phyloP scores from a whole-genome alignment of 53 echinoderm and acorn worm species.

The Antedon mediterranea region DNA sequence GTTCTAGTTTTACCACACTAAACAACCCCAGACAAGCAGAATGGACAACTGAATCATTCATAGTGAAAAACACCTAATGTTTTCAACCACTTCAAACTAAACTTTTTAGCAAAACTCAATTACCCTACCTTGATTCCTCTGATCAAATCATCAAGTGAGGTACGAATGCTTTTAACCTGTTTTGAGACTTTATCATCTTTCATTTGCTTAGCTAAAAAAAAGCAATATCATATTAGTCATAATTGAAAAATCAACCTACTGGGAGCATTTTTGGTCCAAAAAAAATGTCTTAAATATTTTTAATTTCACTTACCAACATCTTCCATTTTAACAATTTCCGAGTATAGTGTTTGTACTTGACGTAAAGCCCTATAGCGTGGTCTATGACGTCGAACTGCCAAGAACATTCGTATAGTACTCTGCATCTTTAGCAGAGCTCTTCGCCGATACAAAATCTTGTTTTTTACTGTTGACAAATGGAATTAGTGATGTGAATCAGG shows the following conservation, averaged over 20 bases:
- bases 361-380: slow-evolving; percentile 53
- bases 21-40: no score
- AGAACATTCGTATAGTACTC: slow-evolving; percentile 66
- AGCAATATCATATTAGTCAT: no score
- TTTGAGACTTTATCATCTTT: slow-evolving; percentile 44
- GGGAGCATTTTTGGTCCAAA: no score
- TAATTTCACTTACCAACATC: slow-evolving; percentile 67
- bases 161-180: slow-evolving; percentile 41
- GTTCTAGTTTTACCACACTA: no score
- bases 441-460: slow-evolving; percentile 88
- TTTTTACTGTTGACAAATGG: slow-evolving; percentile 53
- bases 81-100: no score
- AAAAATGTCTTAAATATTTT: no score
- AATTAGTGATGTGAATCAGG: not conserved
- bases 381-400: slow-evolving; percentile 62
- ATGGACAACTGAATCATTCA: no score
- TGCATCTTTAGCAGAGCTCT: slow-evolving; percentile 89
- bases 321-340: slow-evolving; percentile 57
- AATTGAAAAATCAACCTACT: no score
- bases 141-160: slow-evolving; percentile 33
- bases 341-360: slow-evolving; percentile 41
- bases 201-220: slow-evolving; percentile 48
- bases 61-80: no score
- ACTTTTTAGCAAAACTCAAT: no score
- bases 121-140: slow-evolving; percentile 63